Evolutionary conservation across 2,113 vertebrate genomes (phyloP).

Genomic region (Cyprinodon tularosa): DNA sequence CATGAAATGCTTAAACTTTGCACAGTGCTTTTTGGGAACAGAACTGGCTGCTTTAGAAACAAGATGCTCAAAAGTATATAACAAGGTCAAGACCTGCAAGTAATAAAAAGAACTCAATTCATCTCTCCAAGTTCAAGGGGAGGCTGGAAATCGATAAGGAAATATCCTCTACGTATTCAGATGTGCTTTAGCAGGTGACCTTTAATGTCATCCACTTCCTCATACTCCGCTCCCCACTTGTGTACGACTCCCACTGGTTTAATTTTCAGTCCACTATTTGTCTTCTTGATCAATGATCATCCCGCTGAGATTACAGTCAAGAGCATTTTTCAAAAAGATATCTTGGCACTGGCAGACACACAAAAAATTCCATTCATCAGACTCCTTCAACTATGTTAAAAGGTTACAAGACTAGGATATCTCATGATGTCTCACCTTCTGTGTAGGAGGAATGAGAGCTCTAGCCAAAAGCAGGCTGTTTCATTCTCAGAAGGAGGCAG

Average conservation of each 20-base stretch:
- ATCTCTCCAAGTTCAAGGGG: slow-evolving; percentile 57
- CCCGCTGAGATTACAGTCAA: slow-evolving; percentile 48
- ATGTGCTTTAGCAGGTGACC: slow-evolving; percentile 54
- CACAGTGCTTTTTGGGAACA: slow-evolving; percentile 14
- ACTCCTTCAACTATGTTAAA: slow-evolving; percentile 29
- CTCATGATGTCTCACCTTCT: slow-evolving; percentile 30
- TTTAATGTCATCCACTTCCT: slow-evolving; percentile 47
- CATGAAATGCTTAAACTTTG: slow-evolving; percentile 22
- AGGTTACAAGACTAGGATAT: slow-evolving; percentile 14
- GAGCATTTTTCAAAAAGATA: slow-evolving; percentile 39
- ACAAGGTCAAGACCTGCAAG: slow-evolving; percentile 30
- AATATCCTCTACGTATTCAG: slow-evolving; percentile 55
- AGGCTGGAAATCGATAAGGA: slow-evolving; percentile 55
- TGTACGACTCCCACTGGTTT: slow-evolving; percentile 33
- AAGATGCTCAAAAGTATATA: slow-evolving; percentile 18
- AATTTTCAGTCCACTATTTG: slow-evolving; percentile 41
- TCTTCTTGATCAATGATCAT: slow-evolving; percentile 60
- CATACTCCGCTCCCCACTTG: slow-evolving; percentile 39
- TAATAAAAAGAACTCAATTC: slow-evolving; percentile 29
- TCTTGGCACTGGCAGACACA: slow-evolving; percentile 21
- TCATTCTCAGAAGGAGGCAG: slow-evolving; percentile 25
- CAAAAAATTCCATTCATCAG: slow-evolving; percentile 30
- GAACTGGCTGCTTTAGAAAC: slow-evolving; percentile 5
- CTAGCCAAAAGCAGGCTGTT: slow-evolving; percentile 14
- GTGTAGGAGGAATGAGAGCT: slow-evolving; percentile 16